Evolutionary conservation across 2,888 invertebrate genomes (phyloP).

Genomic region (Sinodicranocentrus sp.): DNA sequence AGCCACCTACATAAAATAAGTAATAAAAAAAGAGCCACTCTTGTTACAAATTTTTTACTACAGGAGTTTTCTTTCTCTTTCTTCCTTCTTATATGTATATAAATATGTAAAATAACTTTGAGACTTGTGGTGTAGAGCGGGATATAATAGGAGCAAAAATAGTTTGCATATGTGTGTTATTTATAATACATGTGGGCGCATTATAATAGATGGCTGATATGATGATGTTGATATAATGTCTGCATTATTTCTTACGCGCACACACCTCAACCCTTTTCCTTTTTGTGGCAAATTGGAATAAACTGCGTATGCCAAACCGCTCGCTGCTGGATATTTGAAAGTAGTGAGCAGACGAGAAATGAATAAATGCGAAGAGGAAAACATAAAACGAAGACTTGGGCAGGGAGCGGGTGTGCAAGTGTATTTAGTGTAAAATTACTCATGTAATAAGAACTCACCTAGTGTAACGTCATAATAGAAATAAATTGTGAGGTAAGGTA

Average conservation of each 20-base stretch:
- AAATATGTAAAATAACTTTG: too few relatives aligned
- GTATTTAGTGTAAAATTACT: too few relatives aligned
- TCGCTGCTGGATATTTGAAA: constrained; percentile 31
- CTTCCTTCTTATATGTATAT: too few relatives aligned
- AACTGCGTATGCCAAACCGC: constrained; percentile 5
- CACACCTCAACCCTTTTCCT: not conserved
- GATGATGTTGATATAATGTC: constrained; percentile 1
- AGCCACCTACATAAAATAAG: constrained; percentile 15
- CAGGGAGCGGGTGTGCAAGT: too few relatives aligned
- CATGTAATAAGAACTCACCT: too few relatives aligned
- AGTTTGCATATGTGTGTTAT: too few relatives aligned
- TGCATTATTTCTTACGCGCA: constrained; percentile 13
- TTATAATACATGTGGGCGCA: too few relatives aligned
- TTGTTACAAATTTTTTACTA: constrained; percentile 27
- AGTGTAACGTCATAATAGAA: constrained; percentile 27
- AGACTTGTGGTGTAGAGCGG: too few relatives aligned
- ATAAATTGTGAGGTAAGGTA: not conserved
- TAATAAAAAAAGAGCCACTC: constrained; percentile 26
- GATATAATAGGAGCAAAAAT: too few relatives aligned
- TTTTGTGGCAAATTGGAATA: constrained; percentile 28
- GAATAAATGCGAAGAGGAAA: not conserved
- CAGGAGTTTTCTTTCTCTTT: too few relatives aligned
- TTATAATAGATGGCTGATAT: too few relatives aligned
- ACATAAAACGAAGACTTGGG: constrained; percentile 9
- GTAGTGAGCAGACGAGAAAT: constrained; percentile 1